Evolutionary conservation across 2,888 invertebrate genomes (phyloP), one percentile per base, ranked within the genome.

Genomic region (Phortica okadai): DNA sequence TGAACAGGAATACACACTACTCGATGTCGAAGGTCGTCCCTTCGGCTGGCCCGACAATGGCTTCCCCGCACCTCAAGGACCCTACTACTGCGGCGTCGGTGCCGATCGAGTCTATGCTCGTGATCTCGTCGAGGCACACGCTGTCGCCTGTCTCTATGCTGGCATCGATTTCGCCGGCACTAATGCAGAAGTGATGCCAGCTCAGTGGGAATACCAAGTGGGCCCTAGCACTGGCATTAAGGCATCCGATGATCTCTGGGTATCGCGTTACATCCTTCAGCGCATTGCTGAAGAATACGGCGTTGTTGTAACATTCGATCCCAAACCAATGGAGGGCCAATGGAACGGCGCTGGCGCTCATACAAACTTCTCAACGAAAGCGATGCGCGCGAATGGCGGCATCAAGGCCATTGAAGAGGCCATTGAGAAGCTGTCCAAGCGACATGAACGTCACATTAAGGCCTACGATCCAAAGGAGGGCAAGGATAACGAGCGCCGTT

Each of bases 341-440:
- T 98, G 98, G 98, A 98, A 98, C 90, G 98, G 98, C 0, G 97
- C 99, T 62, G 99, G 98, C 0, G 96, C 96, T 82, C 98, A 98
- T 90, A 95, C 95, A 74, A 98, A 98, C 91, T 97, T 97, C 93
- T 97, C 97, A 76, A 97, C 97, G 0, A 94, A 95, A 83, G 92
- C 92, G 14, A 98, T 97, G 97, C 93, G 98, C 70, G 93, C 94
- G 1, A 94, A 95, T 0, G 93, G 93, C 73, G 95, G 95, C 50
- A 94, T 95, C 66, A 91, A 92, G 77, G 94, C 93, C 79, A 96
- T 97, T 78, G 94, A 96, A 86, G 93, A 93, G 72, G 96, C 96
- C 1, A 96, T 97, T 83, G 94, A 95, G 83, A 95, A 94, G 86
- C 91, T 97, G 78, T 94, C 95, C 72, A 94, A 94, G 81, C 93